A percentile compares a stretch with the other conserved stretches of the same genome.
Conservation (phyloP, 2,888 invertebrate species). For the Nysson spinosus region DNA sequence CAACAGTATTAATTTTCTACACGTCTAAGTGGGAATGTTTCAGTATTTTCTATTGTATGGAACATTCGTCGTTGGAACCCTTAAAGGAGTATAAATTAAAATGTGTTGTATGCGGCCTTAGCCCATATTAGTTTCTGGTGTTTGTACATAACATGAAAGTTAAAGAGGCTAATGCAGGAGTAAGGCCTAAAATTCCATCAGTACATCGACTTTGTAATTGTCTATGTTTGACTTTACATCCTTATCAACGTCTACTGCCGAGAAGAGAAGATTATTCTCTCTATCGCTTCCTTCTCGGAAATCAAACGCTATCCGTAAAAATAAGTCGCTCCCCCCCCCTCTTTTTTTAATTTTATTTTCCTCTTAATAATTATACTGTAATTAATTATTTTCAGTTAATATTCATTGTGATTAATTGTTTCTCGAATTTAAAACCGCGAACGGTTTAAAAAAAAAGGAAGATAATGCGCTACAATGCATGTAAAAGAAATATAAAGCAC, state of each 20-base stretch:
- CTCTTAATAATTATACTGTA: slow-evolving; percentile 1
- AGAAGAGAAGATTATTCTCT: background rate
- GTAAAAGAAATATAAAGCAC: slow-evolving; percentile 14
- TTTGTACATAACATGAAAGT: slow-evolving; percentile 57
- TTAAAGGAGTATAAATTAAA: slow-evolving; percentile 48
- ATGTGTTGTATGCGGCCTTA: slow-evolving; percentile 42
- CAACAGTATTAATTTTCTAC: slow-evolving; percentile 29
- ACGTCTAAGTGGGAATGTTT: background rate
- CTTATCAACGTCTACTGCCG: background rate
- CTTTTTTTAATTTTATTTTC: slow-evolving; percentile 7
- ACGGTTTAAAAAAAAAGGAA: slow-evolving; percentile 3
- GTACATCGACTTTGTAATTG: slow-evolving; percentile 11
- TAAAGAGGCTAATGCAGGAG: slow-evolving; percentile 38
- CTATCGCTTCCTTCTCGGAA: slow-evolving; percentile 1
- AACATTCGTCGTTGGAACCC: slow-evolving; percentile 45
- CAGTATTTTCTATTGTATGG: slow-evolving; percentile 31
- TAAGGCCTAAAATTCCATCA: slow-evolving; percentile 44
- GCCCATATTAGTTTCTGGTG: slow-evolving; percentile 46
- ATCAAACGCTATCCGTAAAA: slow-evolving; percentile 3
- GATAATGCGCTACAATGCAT: slow-evolving; percentile 1
- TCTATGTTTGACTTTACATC: slow-evolving; percentile 16
- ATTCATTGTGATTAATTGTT: slow-evolving; percentile 7
- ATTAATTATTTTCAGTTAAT: slow-evolving; percentile 18
- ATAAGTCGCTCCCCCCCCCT: background rate
- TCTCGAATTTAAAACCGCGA: background rate